Percentiles rank a stretch among this genome's conserved stretches.
phyloP scores from a whole-genome alignment of 2,113 vertebrate genomes.

The Sceloporus tristichus region DNA sequence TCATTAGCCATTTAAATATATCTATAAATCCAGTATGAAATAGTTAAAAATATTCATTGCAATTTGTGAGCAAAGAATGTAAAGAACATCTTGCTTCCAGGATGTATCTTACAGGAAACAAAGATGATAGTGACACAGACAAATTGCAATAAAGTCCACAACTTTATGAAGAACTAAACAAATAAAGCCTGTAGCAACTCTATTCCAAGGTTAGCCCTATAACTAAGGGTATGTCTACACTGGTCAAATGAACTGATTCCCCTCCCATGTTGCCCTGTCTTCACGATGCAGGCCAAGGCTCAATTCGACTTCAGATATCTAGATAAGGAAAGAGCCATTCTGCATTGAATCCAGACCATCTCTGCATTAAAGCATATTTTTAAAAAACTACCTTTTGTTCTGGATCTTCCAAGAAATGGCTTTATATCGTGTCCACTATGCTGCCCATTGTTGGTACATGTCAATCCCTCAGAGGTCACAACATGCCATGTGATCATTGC shows the following conservation, averaged over 20 bases:
- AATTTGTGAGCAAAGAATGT: constrained; percentile 31
- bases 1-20: constrained; percentile 52
- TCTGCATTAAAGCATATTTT: no score
- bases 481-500: no score
- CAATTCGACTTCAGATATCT: no score
- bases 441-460: no score
- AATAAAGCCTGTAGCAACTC: background rate
- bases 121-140: background rate
- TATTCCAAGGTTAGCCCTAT: background rate
- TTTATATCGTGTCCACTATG: no score
- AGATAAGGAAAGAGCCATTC: no score
- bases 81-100: background rate
- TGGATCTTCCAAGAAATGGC: no score
- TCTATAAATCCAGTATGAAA: constrained; percentile 54
- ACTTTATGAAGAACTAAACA: background rate
- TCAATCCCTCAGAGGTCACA: no score
- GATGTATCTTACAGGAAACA: background rate
- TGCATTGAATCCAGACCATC: no score
- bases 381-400: no score
- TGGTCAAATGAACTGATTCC: background rate
- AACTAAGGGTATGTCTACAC: background rate
- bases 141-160: background rate
- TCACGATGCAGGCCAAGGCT: no score
- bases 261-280: no score
- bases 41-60: constrained; percentile 47